Percentiles rank a stretch among this genome's conserved stretches.
These are phyloP conservation scores for Ameiurus melas DNA, from an alignment of 2,113 vertebrate genomes.

Conservation along the genomic window DNA sequence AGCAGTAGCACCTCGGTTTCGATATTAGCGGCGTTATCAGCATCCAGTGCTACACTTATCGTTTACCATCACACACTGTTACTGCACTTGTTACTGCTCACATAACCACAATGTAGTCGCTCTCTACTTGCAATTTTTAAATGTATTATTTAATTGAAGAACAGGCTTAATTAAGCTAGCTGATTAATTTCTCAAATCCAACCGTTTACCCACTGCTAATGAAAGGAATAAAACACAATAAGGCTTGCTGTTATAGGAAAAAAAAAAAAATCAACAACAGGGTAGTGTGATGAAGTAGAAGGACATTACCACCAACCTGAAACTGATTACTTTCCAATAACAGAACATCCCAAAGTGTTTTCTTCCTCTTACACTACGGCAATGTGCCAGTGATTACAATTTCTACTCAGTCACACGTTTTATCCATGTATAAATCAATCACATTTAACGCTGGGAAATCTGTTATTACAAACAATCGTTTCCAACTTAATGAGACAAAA, in stretches of 20 bases:
- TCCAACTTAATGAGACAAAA: not conserved
- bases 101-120: not conserved
- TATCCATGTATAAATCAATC: not conserved
- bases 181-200: not conserved
- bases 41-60: not conserved
- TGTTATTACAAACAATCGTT: not conserved
- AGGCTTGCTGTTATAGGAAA: not conserved
- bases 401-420: not conserved
- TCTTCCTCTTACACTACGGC: not conserved
- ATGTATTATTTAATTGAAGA: not conserved
- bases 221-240: too few species aligned
- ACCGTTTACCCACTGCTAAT: not conserved
- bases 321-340: not conserved
- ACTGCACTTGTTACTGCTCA: not conserved
- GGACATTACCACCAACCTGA: not conserved
- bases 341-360: not conserved
- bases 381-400: not conserved
- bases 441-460: not conserved
- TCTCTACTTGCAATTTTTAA: not conserved
- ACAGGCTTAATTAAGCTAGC: not conserved
- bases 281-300: not conserved
- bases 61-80: not conserved
- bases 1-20: too few species aligned
- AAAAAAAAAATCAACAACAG: not conserved
- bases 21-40: not conserved